Conservation (phyloP, 37 sponge, comb jelly and placozoan species). For the Chondrosia reniformis region DNA sequence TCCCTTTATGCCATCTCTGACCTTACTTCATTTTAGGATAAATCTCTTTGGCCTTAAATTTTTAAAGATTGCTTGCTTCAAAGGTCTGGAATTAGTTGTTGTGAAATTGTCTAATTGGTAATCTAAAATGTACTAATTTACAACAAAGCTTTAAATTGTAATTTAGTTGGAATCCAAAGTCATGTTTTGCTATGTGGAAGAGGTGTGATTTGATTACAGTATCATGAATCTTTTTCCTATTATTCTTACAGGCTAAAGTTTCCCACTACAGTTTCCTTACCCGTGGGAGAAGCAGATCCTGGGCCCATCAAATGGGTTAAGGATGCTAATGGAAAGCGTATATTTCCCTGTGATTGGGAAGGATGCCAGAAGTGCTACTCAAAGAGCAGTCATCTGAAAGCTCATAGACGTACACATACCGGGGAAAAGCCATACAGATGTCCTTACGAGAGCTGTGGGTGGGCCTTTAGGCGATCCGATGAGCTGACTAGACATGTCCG, state of each 20-base stretch:
- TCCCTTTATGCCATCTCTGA: no score
- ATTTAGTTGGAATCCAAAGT: no score
- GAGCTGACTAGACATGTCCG: constrained; percentile 34
- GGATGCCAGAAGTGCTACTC: constrained; percentile 22
- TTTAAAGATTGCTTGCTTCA: no score
- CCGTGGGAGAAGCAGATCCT: background rate
- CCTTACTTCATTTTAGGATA: no score
- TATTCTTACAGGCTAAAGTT: background rate
- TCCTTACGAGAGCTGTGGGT: constrained; percentile 22
- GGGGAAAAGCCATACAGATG: constrained; percentile 37
- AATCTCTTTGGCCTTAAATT: no score
- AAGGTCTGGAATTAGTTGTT: no score
- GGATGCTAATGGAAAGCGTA: constrained; percentile 16
- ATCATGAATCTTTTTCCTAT: no score
- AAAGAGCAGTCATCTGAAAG: constrained; percentile 27
- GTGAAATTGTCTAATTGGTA: no score
- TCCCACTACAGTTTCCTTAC: background rate
- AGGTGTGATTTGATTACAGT: no score
- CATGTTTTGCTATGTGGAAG: no score
- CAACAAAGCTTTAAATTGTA: no score
- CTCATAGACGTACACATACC: constrained; percentile 30
- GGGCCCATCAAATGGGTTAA: constrained; percentile 10
- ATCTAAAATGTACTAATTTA: no score
- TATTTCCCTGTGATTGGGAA: constrained; percentile 18
- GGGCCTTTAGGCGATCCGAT: constrained; percentile 33